Conservation (phyloP, 2,888 invertebrate genomes). For the Gortyna flavago region DNA sequence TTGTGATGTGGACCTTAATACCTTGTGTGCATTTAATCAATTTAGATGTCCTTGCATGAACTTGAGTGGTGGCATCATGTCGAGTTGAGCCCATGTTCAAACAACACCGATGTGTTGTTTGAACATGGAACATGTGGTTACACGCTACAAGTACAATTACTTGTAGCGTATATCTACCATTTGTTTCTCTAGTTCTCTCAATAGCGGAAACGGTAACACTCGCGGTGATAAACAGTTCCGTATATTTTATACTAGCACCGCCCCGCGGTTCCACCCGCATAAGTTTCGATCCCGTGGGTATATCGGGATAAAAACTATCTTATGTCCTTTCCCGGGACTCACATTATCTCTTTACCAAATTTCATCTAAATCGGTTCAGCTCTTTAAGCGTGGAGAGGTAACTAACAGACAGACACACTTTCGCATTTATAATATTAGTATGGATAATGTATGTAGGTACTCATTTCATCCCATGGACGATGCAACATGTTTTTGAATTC, state of each 20-base stretch:
- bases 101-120: no score
- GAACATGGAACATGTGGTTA: no score
- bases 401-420: no score
- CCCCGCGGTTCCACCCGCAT: no score
- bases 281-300: no score
- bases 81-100: background rate
- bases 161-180: background rate
- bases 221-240: conserved; percentile 15
- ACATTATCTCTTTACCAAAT: no score
- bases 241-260: background rate
- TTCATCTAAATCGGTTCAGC: no score
- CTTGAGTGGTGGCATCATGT: conserved; percentile 1
- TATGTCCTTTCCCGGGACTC: no score
- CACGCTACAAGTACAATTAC: no score
- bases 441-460: background rate
- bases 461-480: background rate
- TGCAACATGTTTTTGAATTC: background rate
- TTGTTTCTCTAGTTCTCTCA: conserved; percentile 4
- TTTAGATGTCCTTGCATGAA: conserved; percentile 18
- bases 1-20: background rate
- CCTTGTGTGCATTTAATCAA: conserved; percentile 16
- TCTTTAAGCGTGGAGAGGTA: no score
- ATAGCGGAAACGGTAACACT: conserved; percentile 11
- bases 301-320: no score
- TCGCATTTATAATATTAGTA: no score